Conservation (phyloP, 1,140 invertebrate species). For the Chionoecetes opilio region DNA sequence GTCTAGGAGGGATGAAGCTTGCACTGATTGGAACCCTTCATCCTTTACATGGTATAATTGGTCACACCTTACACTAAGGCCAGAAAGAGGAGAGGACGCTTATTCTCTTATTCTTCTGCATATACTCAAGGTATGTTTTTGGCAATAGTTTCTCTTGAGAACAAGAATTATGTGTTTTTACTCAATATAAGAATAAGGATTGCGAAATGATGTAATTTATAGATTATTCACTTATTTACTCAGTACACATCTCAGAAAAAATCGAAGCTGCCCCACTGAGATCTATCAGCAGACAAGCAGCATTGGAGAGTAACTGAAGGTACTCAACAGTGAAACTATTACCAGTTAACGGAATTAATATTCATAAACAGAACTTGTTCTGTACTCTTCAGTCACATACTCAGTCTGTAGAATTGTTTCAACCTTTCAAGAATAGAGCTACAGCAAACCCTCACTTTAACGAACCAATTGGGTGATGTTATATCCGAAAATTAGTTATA, state of each 20-base stretch:
- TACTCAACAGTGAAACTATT: neutral
- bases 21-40: neutral
- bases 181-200: neutral
- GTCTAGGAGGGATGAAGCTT: neutral
- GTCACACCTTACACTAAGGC: neutral
- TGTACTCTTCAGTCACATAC: neutral
- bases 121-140: too few relatives aligned
- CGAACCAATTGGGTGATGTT: too few relatives aligned
- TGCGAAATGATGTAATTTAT: neutral
- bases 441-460: too few relatives aligned
- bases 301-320: conserved; percentile 7
- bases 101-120: neutral
- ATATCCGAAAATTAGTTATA: too few relatives aligned
- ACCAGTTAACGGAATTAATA: neutral
- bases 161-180: neutral
- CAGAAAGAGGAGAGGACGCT: neutral
- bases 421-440: neutral
- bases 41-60: neutral
- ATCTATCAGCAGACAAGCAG: neutral
- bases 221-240: neutral
- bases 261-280: neutral
- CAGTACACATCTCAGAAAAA: neutral
- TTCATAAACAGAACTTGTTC: neutral
- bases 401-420: neutral
- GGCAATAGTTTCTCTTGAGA: neutral